Evolutionary conservation across 2,797 vertebrate species (phyloP).

Genomic region (Pitangus sulphuratus): DNA sequence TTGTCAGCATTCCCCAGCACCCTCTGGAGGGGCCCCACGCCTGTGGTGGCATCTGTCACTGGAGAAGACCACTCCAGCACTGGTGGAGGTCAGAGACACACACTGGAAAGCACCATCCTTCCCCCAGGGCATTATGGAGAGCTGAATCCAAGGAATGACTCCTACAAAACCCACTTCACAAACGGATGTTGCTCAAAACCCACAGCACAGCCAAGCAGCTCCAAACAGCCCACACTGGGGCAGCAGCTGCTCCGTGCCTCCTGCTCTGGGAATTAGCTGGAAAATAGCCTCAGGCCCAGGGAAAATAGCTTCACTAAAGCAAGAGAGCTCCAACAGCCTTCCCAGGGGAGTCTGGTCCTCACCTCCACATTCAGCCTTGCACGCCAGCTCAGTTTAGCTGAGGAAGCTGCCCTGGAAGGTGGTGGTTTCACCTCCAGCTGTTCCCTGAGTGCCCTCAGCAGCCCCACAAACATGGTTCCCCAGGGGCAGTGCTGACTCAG

Average conservation of each 20-base stretch:
- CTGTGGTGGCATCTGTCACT: background rate
- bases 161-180: background rate
- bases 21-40: background rate
- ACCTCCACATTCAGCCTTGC: background rate
- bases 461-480: background rate
- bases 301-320: background rate
- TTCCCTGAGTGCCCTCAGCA: background rate
- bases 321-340: background rate
- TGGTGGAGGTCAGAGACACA: background rate
- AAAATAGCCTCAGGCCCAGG: background rate
- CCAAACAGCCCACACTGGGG: background rate
- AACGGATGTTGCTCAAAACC: background rate
- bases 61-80: background rate
- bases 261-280: background rate
- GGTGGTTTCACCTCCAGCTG: background rate
- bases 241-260: background rate
- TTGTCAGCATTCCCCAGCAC: background rate
- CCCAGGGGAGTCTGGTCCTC: background rate
- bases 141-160: background rate
- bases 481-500: background rate
- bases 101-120: background rate
- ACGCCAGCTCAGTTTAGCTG: background rate
- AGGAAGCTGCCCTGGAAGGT: background rate
- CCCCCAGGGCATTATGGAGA: fast-evolving
- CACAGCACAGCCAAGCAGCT: background rate